Evolutionary conservation across 2,113 vertebrate genomes (phyloP).

Genomic region (Misgurnus anguillicaudatus): DNA sequence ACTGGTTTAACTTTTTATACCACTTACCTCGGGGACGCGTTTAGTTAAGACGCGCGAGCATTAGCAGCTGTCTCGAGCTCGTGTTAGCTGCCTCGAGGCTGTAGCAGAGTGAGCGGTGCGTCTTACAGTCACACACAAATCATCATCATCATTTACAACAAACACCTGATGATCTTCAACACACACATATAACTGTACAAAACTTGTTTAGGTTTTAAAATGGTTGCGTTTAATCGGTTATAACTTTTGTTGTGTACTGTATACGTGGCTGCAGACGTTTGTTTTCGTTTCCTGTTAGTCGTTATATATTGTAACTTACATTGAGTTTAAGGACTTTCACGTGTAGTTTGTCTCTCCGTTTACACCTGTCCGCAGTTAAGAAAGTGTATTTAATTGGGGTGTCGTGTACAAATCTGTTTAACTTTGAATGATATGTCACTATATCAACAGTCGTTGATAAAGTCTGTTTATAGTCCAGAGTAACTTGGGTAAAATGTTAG

Average conservation of each 20-base stretch:
- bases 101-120: conserved; percentile 2
- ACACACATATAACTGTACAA: background rate
- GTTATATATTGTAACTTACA: background rate
- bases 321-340: background rate
- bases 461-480: no score
- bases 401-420: background rate
- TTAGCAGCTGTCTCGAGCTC: background rate
- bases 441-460: no score
- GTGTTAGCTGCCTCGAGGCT: background rate
- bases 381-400: background rate
- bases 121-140: background rate
- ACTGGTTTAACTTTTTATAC: background rate
- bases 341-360: background rate
- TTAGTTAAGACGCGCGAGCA: background rate
- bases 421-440: no score
- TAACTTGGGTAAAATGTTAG: no score
- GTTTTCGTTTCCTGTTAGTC: background rate
- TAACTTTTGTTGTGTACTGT: background rate
- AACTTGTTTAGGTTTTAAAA: background rate
- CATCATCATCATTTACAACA: background rate
- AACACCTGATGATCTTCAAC: background rate
- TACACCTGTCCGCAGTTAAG: background rate
- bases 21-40: background rate
- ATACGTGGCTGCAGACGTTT: background rate
- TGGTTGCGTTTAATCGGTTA: background rate